Base-by-base conservation (phyloP, 35 echinoderm and acorn worm species). In the Chiridota heheva region DNA sequence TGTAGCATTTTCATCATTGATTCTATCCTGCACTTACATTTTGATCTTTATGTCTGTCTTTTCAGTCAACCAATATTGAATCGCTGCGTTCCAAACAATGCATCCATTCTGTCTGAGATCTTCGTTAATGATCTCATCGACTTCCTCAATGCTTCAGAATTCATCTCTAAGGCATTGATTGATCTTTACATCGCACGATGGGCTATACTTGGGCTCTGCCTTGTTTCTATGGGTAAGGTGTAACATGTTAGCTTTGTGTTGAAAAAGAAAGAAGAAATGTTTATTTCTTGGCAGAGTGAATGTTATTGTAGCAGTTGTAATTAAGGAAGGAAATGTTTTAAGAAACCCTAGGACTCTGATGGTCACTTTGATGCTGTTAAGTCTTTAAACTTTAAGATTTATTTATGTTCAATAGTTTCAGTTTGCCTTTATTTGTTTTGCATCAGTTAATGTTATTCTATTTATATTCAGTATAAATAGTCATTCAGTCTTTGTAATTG, bases 141-240 rank as follows among this genome's bases (percentile, higher is more conserved):
- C 15, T 84, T 87, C 27, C 30, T 97, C n/a, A 91, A 97, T 76
- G 82, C 93, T 13, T 77, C 84, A 12, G 83, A 91, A 33, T 67
- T 91, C 44, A 86, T 97, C 42, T 91, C 88, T 2, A 91, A 97
- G 65, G 76, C 82, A 18, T 33, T 96, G 51, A 83, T 84, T 13
- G 93, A 97, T 68, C 79, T 97, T 20, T 97, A 97, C 40, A 85
- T 97, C 41, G 93, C 85, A 29, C 28, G 91, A 30, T 96, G 77
- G 77, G 85, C 75, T 60, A 96, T 96, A 13, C 79, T 96, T 15
- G 93, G 83, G 10, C 76, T 96, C 42, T 96, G 93, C 78, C 51
- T 59, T n/a, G 53, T 91, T 53, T 69, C 89, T 26, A 60, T 91
- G 44, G 74, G 89, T 91, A 40, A 86, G 89, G n/a, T 22, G n/a